Evolutionary conservation across 2,797 vertebrate species (phyloP), one percentile per base, ranked within the genome.

Genomic region (Knipowitschia caucasica): DNA sequence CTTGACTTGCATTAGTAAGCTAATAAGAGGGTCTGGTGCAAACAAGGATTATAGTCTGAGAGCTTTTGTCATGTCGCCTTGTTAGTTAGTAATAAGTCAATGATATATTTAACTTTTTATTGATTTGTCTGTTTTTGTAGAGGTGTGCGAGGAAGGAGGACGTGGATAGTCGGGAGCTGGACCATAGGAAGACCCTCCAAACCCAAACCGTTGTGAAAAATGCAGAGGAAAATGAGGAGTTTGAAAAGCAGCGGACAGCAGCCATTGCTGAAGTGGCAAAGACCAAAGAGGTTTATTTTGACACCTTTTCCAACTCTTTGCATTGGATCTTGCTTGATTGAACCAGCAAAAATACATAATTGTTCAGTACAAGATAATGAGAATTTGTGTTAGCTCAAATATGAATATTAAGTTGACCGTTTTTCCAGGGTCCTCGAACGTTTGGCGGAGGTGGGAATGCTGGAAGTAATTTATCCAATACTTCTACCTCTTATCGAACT

Each of bases 231-330:
- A 95, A 97, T 23, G 93, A 96, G 59, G 95, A 99, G 80, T 99
- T 99, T 88, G 94, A 98, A 78, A 99, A 98, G 80, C 97, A 99
- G 73, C 91, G 97, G 66, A 94, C 89, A 7, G 96, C 96, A 58
- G 95, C 94, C 36, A 99, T 99, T 29, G 96, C 97, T 17, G 96
- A 99, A 87, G 93, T 99, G 46, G 91, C 96, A 55, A 99, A 95
- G 83, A 95, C 89, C 85, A 99, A 99, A 87, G 97, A 99, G 91
- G 97, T 98, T 72, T 53, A 82, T 36, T 4, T 20, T 31, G n/a
- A n/a, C n/a, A n/a, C n/a, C n/a, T 30, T 2, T 14, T 14, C 25
- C 44, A 29, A n/a, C 25, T 9, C 9, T 17, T 29, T 10, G 7
- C 18, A 18, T 39, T 24, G 12, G n/a, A n/a, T 43, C 7, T n/a